These are phyloP conservation scores for Drosophila mayaguana DNA, from an alignment of 2,888 invertebrate species.

Conservation along the genomic window DNA sequence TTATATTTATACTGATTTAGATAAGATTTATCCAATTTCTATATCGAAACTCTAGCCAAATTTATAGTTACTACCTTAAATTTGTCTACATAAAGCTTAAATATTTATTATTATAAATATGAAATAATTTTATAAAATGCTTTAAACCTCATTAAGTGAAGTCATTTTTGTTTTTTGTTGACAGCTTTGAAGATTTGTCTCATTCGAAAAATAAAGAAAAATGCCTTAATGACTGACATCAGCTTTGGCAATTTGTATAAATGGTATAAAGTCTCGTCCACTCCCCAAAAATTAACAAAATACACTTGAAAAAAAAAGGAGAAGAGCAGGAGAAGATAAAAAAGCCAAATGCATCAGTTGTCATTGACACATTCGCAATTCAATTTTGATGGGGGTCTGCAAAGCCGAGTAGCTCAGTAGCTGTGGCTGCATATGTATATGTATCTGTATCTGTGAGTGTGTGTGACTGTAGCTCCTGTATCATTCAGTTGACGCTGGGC, in stretches of 20 bases:
- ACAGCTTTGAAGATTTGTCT: conserved; percentile 7
- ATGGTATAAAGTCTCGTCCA: conserved; percentile 8
- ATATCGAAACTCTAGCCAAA: neutral
- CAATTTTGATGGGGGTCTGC: conserved; percentile 27
- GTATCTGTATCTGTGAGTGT: neutral
- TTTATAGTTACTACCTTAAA: neutral
- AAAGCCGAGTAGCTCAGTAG: conserved; percentile 2
- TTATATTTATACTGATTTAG: too few relatives aligned
- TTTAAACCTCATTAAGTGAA: neutral
- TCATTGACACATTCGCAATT: conserved; percentile 26
- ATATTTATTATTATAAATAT: neutral
- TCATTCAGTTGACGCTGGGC: neutral
- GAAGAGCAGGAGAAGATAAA: neutral
- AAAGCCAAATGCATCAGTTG: conserved; percentile 27
- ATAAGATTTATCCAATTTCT: too few relatives aligned
- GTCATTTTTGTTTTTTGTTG: conserved; percentile 6
- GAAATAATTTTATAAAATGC: neutral
- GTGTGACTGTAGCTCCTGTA: conserved; percentile 1
- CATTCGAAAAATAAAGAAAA: neutral
- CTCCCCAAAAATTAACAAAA: conserved; percentile 23
- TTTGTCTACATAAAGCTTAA: neutral
- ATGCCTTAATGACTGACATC: conserved; percentile 24
- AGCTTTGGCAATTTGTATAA: conserved; percentile 11
- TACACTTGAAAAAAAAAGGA: neutral
- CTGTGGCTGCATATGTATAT: conserved; percentile 1